Percentiles rank a stretch among this genome's conserved stretches.
Conservation (phyloP, 2,888 invertebrate species). For the Syrista parreyssii region DNA sequence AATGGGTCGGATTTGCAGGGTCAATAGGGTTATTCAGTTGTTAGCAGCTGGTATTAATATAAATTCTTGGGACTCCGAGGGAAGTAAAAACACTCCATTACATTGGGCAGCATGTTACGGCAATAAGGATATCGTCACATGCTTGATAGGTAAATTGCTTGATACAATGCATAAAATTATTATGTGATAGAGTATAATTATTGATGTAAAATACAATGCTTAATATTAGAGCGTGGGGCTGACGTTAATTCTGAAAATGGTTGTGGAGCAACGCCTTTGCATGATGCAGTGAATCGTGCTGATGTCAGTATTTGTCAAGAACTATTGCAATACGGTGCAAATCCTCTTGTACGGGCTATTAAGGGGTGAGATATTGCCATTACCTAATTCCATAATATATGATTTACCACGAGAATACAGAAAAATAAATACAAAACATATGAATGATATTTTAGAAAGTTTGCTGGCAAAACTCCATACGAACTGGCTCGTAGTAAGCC, state of each 20-base stretch:
- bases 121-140: conserved; percentile 69
- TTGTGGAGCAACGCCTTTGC: conserved; percentile 72
- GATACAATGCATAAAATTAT: background rate
- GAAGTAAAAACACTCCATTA: conserved; percentile 72
- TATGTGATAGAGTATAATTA: background rate
- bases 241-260: conserved; percentile 71
- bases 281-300: conserved; percentile 72
- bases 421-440: background rate
- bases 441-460: conserved; percentile 46
- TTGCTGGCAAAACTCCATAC: conserved; percentile 60
- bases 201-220: background rate
- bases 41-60: conserved; percentile 71
- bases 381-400: background rate
- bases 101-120: conserved; percentile 76
- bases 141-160: conserved; percentile 67
- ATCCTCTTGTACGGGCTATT: conserved; percentile 67
- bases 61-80: conserved; percentile 72
- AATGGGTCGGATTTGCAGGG: conserved; percentile 57
- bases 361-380: conserved; percentile 62
- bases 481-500: conserved; percentile 54
- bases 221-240: conserved; percentile 68
- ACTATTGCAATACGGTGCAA: conserved; percentile 70
- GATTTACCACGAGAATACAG: background rate
- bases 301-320: conserved; percentile 69
- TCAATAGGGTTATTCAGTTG: conserved; percentile 70